phyloP scores from a whole-genome alignment of 2,888 invertebrate genomes.

The Noctua fimbriata region DNA sequence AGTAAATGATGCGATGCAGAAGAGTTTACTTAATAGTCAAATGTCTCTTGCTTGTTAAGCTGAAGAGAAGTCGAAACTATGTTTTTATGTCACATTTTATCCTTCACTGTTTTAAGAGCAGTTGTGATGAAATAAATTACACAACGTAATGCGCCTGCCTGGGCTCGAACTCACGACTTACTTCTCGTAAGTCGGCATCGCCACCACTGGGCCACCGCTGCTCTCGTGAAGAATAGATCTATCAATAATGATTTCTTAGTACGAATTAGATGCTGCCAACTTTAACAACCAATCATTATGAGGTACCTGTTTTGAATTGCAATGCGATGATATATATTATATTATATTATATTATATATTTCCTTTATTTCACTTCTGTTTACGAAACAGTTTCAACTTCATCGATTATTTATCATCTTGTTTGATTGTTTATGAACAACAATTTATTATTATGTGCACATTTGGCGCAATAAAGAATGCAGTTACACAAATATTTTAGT shows the following conservation, averaged over 20 bases:
- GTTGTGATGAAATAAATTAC: too few relatives aligned
- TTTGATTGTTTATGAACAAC: constrained; percentile 33
- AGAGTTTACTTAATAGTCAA: too few relatives aligned
- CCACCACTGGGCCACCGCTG: too few relatives aligned
- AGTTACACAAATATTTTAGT: constrained; percentile 44
- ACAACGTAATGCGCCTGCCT: too few relatives aligned
- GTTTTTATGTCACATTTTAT: too few relatives aligned
- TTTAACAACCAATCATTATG: constrained; percentile 12
- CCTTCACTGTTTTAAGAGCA: too few relatives aligned
- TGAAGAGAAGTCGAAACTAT: background rate
- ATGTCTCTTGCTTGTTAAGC: too few relatives aligned
- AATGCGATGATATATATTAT: constrained; percentile 2
- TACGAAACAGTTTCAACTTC: constrained; percentile 30
- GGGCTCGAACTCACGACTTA: too few relatives aligned
- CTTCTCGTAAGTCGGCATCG: too few relatives aligned
- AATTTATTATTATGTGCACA: constrained; percentile 42
- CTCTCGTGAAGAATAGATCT: too few relatives aligned
- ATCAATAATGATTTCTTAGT: constrained; percentile 1
- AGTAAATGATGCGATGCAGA: too few relatives aligned
- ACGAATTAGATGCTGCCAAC: background rate
- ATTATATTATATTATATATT: constrained; percentile 4
- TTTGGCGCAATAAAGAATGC: constrained; percentile 37
- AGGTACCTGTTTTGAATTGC: constrained; percentile 7
- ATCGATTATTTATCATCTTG: constrained; percentile 27
- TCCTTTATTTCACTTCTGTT: constrained; percentile 40